Evolutionary conservation across 2,113 vertebrate genomes (phyloP).

Genomic region (Toxotes chatareus): DNA sequence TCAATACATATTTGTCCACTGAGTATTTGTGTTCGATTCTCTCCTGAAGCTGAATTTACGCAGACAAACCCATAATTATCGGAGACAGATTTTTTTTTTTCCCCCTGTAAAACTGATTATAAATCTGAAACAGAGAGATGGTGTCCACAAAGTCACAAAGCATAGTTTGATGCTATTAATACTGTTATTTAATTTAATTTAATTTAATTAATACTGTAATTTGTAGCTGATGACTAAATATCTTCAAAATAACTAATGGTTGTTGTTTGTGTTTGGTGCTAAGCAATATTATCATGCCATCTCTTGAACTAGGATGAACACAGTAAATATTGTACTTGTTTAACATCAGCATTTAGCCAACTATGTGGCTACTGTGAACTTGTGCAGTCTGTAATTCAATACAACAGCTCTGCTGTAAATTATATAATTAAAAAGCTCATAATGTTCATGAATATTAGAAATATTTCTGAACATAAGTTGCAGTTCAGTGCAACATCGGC

Average conservation of each 20-base stretch:
- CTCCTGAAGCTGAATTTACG: neutral
- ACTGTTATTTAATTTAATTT: too few species aligned
- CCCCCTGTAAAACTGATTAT: neutral
- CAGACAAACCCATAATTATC: neutral
- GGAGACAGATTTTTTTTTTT: too few species aligned
- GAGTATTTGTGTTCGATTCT: slow-evolving; percentile 6
- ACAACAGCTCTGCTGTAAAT: neutral
- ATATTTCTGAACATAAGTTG: too few species aligned
- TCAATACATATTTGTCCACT: slow-evolving; percentile 13
- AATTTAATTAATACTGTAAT: neutral
- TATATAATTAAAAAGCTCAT: neutral
- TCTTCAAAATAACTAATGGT: neutral
- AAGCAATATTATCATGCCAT: too few species aligned
- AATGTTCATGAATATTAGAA: too few species aligned
- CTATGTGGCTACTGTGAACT: too few species aligned
- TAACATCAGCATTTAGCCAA: too few species aligned
- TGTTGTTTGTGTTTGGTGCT: neutral
- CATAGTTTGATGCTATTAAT: neutral
- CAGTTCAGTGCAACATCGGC: too few species aligned
- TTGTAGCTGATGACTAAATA: neutral
- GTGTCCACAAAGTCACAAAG: neutral
- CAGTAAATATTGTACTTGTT: too few species aligned
- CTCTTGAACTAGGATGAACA: too few species aligned
- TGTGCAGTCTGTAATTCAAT: neutral
- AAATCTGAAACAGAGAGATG: neutral